Base-by-base conservation (phyloP, 2,113 vertebrate genomes). In the Cyprinodon tularosa region DNA sequence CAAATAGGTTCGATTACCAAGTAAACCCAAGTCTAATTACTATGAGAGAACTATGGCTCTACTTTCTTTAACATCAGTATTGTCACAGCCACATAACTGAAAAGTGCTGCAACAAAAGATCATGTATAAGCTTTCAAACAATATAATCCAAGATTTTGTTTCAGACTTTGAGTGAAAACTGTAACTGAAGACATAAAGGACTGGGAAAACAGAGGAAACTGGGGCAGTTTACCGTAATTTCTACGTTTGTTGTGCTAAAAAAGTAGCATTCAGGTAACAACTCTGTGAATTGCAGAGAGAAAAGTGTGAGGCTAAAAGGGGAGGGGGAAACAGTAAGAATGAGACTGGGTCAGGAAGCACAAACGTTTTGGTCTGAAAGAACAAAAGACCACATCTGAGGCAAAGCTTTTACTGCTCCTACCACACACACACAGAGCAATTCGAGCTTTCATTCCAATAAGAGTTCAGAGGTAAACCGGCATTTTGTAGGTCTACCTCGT, bases 121-220 rank as follows among this genome's bases (percentile, higher is more conserved):
- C 3, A 14, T n/a, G 9, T 1, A 59, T 38, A 62, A 62, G 38
- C 36, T 47, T 50, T 11, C 13, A 44, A 65, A 68, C 15, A 59
- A 42, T 65, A n/a, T 6, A 20, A 72, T 6, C 15, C 29, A 13
- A 62, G 60, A 69, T 75, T 71, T 59, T 38, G 37, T 75, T 39
- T 50, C 64, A 64, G 40, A 22, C 47, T 68, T 70, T 20, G 7
- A 45, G 12, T 38, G 36, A 29, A 40, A 40, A 75, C 20, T 13
- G 8, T 70, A 76, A 76, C 39, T 66, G 14, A 62, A 79, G 69
- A 76, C 8, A 3, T 42, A 48, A 14, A 62, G 73, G 69, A 76
- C 5, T 2, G 40, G 53, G 61, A n/a, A 66, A 12, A 12, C 40
- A 3, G 39, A 40, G 39, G 22, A 39, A 22, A 40, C 0, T 2